A percentile compares a stretch with the other conserved stretches of the same genome.
Evolutionary conservation across 2,113 vertebrate genomes (phyloP).

Genomic region (Cromileptes altivelis): DNA sequence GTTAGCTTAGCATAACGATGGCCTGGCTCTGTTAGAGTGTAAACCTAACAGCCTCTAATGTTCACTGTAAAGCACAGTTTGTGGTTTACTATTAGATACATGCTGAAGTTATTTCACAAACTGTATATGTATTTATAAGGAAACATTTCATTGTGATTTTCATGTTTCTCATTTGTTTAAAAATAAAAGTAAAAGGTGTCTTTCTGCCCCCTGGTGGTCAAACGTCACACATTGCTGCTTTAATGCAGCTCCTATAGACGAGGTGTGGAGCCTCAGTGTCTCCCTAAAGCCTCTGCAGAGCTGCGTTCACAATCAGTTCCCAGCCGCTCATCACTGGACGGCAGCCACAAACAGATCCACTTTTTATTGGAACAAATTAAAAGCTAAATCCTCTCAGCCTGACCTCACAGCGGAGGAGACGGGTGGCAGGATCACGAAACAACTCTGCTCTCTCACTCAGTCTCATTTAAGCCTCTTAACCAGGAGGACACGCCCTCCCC

Average conservation of each 20-base stretch:
- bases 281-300: not conserved
- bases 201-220: no score
- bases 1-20: no score
- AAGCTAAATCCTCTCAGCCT: conserved; percentile 83
- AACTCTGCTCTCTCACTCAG: not conserved
- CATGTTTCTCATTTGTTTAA: no score
- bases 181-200: no score
- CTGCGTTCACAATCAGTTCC: not conserved
- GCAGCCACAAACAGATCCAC: conserved; percentile 5
- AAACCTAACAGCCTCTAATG: no score
- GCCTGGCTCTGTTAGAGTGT: no score
- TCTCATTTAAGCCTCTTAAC: conserved; percentile 80
- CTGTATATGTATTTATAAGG: no score
- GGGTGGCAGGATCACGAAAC: conserved; percentile 1
- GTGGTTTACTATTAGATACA: no score
- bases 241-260: not conserved
- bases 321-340: not conserved
- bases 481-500: conserved; percentile 45
- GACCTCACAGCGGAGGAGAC: conserved; percentile 36
- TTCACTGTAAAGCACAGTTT: no score
- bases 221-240: no score
- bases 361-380: conserved; percentile 83
- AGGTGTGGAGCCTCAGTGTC: not conserved
- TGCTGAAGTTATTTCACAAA: no score
- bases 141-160: no score